Conservation (phyloP, 2,888 invertebrate species). For the Dryobotodes eremita region DNA sequence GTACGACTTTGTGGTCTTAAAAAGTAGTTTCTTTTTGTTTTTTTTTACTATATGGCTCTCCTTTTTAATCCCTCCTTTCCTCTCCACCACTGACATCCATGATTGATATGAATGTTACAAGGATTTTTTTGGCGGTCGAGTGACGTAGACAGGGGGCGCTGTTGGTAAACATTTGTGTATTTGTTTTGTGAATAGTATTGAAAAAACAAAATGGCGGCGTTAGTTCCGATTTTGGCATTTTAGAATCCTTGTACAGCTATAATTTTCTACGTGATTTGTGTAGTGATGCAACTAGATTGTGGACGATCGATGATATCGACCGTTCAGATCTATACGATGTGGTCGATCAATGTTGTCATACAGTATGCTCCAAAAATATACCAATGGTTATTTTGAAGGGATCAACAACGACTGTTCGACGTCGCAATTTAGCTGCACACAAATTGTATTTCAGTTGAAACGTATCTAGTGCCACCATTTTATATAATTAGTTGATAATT, state of each 20-base stretch:
- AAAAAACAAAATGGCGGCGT: background rate
- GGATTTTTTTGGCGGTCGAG: background rate
- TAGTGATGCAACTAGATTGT: background rate
- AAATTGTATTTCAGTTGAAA: conserved; percentile 8
- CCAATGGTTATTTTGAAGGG: too few relatives aligned
- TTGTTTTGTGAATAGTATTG: background rate
- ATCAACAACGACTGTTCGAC: background rate
- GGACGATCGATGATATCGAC: background rate
- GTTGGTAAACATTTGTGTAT: background rate
- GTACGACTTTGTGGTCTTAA: conserved; percentile 24
- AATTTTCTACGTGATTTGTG: background rate
- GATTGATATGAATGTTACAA: background rate
- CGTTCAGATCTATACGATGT: background rate
- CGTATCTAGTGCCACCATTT: conserved; percentile 1
- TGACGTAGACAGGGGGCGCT: background rate
- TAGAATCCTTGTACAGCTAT: background rate
- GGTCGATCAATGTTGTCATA: background rate
- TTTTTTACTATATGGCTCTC: conserved; percentile 4
- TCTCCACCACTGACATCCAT: background rate
- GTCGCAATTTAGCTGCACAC: background rate
- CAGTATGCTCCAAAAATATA: background rate
- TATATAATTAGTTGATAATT: conserved; percentile 1
- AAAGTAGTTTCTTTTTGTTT: conserved; percentile 29
- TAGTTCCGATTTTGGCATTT: background rate
- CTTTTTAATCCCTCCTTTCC: conserved; percentile 3